A percentile compares a stretch with the other conserved stretches of the same genome.
Evolutionary conservation across 2,888 invertebrate genomes (phyloP).

Genomic region (Latrodectus hesperus): DNA sequence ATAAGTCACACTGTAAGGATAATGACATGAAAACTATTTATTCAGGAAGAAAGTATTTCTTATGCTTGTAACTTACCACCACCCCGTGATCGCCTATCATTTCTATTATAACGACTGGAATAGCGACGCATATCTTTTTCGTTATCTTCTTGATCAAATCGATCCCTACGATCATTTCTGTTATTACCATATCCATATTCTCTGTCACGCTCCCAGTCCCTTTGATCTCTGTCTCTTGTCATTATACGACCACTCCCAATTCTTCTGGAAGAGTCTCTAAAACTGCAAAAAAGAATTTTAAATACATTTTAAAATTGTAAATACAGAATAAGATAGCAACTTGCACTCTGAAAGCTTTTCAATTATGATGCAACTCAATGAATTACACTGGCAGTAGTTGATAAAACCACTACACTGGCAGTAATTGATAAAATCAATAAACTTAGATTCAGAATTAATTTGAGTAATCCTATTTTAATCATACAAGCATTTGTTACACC

Average conservation of each 20-base stretch:
- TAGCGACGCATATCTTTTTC: slow-evolving; percentile 63
- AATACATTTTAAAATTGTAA: neutral
- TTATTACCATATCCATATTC: slow-evolving; percentile 71
- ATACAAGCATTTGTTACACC: no score
- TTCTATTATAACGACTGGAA: slow-evolving; percentile 54
- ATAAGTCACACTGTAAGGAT: no score
- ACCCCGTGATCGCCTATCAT: slow-evolving; percentile 55
- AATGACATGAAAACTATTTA: no score
- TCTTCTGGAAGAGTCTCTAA: slow-evolving; percentile 76
- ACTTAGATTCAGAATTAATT: no score
- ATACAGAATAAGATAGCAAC: neutral
- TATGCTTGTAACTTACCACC: neutral
- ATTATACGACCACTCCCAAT: slow-evolving; percentile 91
- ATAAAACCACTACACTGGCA: no score
- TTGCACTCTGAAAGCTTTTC: no score
- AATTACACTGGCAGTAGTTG: no score
- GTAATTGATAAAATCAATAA: no score
- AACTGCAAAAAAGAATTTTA: slow-evolving; percentile 38
- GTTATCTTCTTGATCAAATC: slow-evolving; percentile 68
- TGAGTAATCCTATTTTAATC: no score
- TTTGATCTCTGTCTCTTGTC: slow-evolving; percentile 79
- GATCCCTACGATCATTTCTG: slow-evolving; percentile 71
- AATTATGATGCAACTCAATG: no score
- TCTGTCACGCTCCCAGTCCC: slow-evolving; percentile 73
- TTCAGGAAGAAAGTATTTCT: neutral